These are phyloP conservation scores for Apteryx owenii DNA, from an alignment of 2,113 vertebrate genomes.

Conservation along the genomic window DNA sequence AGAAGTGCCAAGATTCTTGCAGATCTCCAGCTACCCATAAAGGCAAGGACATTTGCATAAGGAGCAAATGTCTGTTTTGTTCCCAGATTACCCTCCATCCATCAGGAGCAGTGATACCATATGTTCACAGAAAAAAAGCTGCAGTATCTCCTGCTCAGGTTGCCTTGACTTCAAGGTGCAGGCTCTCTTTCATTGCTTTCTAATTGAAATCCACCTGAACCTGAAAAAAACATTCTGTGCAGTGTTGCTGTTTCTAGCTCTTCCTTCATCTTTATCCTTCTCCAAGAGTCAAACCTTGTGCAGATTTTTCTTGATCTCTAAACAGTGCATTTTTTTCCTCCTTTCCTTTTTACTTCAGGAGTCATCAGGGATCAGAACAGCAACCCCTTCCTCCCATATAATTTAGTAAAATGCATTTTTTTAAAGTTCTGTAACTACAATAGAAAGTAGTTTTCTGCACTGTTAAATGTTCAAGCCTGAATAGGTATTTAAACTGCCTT, in stretches of 20 bases:
- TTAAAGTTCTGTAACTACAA: neutral
- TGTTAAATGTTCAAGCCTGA: neutral
- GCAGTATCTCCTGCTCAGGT: slow-evolving; percentile 54
- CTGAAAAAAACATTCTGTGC: neutral
- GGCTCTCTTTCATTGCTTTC: slow-evolving; percentile 41
- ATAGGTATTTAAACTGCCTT: neutral
- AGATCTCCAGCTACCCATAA: slow-evolving; percentile 55
- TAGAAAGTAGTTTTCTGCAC: neutral
- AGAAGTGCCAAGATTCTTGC: slow-evolving; percentile 55
- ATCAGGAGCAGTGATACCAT: slow-evolving; percentile 59
- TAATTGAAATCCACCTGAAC: slow-evolving; percentile 47
- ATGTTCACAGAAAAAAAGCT: slow-evolving; percentile 53
- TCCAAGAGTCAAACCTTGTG: neutral
- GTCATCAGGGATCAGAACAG: neutral
- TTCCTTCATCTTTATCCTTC: neutral
- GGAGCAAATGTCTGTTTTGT: slow-evolving; percentile 69
- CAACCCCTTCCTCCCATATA: neutral
- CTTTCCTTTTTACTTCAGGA: neutral
- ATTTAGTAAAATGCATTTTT: neutral
- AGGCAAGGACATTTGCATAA: slow-evolving; percentile 51
- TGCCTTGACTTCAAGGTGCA: slow-evolving; percentile 54
- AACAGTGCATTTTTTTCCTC: neutral
- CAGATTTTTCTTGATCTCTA: neutral
- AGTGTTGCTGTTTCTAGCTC: neutral
- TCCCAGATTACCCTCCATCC: slow-evolving; percentile 58